Base-by-base conservation (phyloP, 2,888 invertebrate species). In the Marronus borbonicus region DNA sequence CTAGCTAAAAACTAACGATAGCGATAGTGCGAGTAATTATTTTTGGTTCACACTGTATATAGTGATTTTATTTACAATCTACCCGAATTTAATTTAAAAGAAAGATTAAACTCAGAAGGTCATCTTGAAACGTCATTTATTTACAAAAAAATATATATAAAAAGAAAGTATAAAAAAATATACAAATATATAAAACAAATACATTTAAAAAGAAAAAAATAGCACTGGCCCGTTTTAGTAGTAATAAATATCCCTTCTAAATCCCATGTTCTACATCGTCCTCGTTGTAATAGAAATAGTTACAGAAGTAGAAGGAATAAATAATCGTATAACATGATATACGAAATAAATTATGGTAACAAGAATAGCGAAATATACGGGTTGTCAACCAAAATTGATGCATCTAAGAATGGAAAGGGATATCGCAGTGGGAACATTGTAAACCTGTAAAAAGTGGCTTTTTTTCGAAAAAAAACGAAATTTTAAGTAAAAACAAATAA, bases 141-240 rank as follows among this genome's bases (percentile, higher is more conserved):
- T 76, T 76, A 66, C 39, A 76, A 76, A 76, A 62, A 65, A 65
- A 24, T 24, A 24, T 24, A 24, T 24, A 24, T 24, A 28, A 65
- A 49, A 60, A 60, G 36, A 65, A 49, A 60, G 20, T 76, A 76
- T 66, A 65, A 55, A 24, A 76, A 66, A 36, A 66, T 20, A 76
- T 52, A 76, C 39, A 65, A 49, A 64, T 12, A 39, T 50, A 20
- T 17, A 76, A 55, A 17, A 17, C 8, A 28, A 52, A 24, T 1
- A 24, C 28, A 65, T 39, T 50, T 65, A 65, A 31, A 55, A 52
- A 36, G 28, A 39, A 55, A 66, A 76, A 66, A 60, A 24, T 60
- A 76, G 20, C 39, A 76, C 76, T 76, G 76, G 66, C 66, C 65
- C 58, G 55, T 12, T 44, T 76, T 50, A 36, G 24, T 50, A 20